Percentiles rank a stretch among this genome's conserved stretches.
Conservation (phyloP, 1,140 invertebrate genomes). For the Listronotus oregonensis region DNA sequence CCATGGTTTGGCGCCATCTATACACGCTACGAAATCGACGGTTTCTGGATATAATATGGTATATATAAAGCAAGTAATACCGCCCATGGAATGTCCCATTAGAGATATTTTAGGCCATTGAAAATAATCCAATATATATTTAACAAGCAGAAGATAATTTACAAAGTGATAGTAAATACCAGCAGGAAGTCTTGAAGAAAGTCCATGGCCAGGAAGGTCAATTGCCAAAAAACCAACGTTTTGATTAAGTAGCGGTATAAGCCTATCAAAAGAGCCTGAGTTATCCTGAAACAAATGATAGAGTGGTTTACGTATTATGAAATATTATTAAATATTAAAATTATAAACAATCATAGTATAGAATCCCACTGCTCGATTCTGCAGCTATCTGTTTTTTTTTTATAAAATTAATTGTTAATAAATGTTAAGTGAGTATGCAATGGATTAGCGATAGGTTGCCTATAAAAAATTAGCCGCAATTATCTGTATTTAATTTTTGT, state of each 20-base stretch:
- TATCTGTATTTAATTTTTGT: too few species aligned
- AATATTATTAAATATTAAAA: too few species aligned
- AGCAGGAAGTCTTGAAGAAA: constrained; percentile 67
- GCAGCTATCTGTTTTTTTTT: too few species aligned
- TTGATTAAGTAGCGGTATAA: constrained; percentile 65
- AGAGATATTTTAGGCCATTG: constrained; percentile 73
- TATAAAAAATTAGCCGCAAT: too few species aligned
- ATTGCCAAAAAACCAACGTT: constrained; percentile 67
- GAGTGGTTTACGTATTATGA: too few species aligned
- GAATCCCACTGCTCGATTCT: too few species aligned
- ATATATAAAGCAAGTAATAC: constrained; percentile 63
- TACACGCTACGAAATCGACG: constrained; percentile 64
- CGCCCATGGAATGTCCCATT: constrained; percentile 68
- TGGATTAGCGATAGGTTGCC: too few species aligned
- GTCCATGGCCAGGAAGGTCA: constrained; percentile 75
- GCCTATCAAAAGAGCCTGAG: constrained; percentile 71
- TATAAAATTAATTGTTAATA: too few species aligned
- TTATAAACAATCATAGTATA: too few species aligned
- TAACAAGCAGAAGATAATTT: constrained; percentile 61
- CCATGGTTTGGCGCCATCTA: constrained; percentile 64
- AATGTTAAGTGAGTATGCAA: too few species aligned
- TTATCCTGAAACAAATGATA: constrained; percentile 66
- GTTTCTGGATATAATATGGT: constrained; percentile 63
- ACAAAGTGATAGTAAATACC: constrained; percentile 66
- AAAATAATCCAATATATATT: constrained; percentile 65